Evolutionary conservation across 2,113 vertebrate genomes (phyloP).

Genomic region (Pteropus alecto): DNA sequence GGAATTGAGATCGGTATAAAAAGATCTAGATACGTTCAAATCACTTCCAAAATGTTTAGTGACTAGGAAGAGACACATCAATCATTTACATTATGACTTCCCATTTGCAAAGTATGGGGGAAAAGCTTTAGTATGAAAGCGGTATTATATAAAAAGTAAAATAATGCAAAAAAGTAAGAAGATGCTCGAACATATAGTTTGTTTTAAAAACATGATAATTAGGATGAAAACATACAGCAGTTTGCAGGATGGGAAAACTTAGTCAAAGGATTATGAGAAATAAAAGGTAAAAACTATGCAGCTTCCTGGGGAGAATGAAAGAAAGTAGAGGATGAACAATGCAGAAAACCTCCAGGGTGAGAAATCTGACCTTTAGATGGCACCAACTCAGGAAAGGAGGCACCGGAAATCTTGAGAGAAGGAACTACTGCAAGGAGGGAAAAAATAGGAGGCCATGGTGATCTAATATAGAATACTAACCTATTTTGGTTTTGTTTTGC

Average conservation of each 20-base stretch:
- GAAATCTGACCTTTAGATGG: background rate
- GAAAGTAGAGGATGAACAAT: background rate
- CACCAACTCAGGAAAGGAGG: background rate
- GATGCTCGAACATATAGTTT: background rate
- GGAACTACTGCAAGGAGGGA: background rate
- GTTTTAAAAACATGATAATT: background rate
- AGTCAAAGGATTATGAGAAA: background rate
- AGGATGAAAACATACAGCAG: background rate
- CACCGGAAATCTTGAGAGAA: background rate
- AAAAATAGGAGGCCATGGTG: background rate
- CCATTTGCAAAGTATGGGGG: background rate
- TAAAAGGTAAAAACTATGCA: background rate
- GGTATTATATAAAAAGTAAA: background rate
- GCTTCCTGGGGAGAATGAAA: background rate
- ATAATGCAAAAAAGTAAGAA: background rate
- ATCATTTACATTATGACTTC: background rate
- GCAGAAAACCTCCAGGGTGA: background rate
- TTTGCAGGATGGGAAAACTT: background rate
- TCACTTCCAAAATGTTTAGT: constrained; percentile 36
- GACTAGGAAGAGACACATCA: background rate
- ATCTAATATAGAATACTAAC: background rate
- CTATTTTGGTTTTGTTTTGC: background rate
- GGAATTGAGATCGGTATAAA: background rate
- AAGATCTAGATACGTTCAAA: background rate
- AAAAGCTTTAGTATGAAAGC: background rate